Evolutionary conservation across 2,888 invertebrate genomes (phyloP).

Genomic region (Gisinianus flammeolus): DNA sequence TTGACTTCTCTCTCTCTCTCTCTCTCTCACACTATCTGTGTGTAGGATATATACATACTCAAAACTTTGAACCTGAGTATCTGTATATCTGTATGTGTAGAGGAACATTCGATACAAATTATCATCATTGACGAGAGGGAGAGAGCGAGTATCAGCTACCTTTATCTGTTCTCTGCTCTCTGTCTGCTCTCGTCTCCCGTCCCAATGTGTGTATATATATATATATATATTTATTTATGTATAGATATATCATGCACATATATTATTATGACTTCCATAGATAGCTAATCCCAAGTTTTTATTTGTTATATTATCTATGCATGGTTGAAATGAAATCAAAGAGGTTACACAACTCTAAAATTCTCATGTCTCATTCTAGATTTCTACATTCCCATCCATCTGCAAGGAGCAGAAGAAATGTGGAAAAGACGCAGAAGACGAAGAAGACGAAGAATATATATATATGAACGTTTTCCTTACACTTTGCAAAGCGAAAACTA

Average conservation of each 20-base stretch:
- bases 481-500: neutral
- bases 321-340: constrained; percentile 11
- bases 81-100: no score
- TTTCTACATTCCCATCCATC: constrained; percentile 36
- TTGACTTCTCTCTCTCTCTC: neutral
- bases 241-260: neutral
- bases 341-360: constrained; percentile 32
- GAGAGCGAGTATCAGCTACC: constrained; percentile 14
- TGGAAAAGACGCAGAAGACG: neutral
- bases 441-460: neutral
- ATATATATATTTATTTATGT: neutral
- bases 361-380: constrained; percentile 33
- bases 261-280: neutral
- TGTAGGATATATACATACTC: no score
- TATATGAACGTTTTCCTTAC: neutral
- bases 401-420: neutral
- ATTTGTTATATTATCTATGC: constrained; percentile 13
- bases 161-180: constrained; percentile 21
- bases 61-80: no score
- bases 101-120: constrained; percentile 19
- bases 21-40: neutral
- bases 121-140: constrained; percentile 19
- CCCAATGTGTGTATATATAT: neutral
- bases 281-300: constrained; percentile 17
- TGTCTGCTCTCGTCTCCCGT: neutral